Evolutionary conservation across 1,140 invertebrate genomes (phyloP).

Genomic region (Palaemon carinicauda): DNA sequence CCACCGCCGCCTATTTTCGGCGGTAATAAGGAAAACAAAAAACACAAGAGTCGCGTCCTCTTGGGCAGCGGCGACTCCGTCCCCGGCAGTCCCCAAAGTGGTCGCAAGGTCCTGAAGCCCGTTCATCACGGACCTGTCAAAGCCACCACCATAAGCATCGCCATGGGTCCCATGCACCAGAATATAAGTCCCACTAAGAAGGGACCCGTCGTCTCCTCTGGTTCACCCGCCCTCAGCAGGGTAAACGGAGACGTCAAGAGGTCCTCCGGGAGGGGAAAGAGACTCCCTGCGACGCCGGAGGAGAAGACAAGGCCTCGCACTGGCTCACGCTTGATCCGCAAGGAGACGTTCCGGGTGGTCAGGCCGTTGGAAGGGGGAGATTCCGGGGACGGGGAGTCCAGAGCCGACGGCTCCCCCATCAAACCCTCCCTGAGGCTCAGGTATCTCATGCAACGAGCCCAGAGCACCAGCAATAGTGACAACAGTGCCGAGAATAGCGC

Average conservation of each 20-base stretch:
- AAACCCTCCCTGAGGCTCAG: constrained; percentile 40
- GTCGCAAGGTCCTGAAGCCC: not conserved
- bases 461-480: constrained; percentile 41
- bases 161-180: constrained; percentile 37
- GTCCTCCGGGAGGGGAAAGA: not conserved
- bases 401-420: constrained; percentile 21
- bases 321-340: constrained; percentile 45
- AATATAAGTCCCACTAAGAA: not conserved
- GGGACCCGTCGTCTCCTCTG: not conserved
- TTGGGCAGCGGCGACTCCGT: constrained; percentile 20
- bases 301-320: not conserved
- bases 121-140: not conserved
- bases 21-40: constrained; percentile 37
- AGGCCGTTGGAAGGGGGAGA: not conserved
- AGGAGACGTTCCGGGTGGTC: constrained; percentile 40
- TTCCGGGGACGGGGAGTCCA: not conserved
- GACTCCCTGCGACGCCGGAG: not conserved
- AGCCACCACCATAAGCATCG: constrained; percentile 46
- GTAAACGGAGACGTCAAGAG: not conserved
- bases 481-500: constrained; percentile 45
- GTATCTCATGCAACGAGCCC: constrained; percentile 43
- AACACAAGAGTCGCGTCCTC: constrained; percentile 36
- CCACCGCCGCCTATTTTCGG: not conserved
- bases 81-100: not conserved
- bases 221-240: not conserved